Evolutionary conservation across 2,113 vertebrate species (phyloP), one percentile per base, ranked within the genome.

Genomic region (Pandion haliaetus): DNA sequence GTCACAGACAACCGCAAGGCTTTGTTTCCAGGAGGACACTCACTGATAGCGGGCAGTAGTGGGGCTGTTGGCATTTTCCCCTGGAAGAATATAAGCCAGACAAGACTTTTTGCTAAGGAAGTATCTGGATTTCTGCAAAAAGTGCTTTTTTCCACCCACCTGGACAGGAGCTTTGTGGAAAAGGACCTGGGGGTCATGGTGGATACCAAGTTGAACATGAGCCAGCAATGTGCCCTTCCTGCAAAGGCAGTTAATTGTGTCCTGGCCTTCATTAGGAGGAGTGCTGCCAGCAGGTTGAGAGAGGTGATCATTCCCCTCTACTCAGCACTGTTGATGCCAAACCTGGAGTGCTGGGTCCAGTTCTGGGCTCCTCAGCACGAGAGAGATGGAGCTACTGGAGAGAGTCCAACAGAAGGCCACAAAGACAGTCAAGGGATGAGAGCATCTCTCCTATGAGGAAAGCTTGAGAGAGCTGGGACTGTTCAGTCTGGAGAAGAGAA

Each of bases 341-440:
- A 62, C 12, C 13, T 72, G 10, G 4, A 42, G 10, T 26, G 2
- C 14, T 62, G 1, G 0, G 12, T 54, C 20, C 57, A 26, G 18
- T 34, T 77, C n/a, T 82, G 52, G 18, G 16, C 34, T 74, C 26
- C 55, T 61, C 34, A 61, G 19, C n/a, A 71, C 1, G 3, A 45
- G 31, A 76, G 61, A 40, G 3, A 16, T 7, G 9, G 38, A 57
- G 6, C 20, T 58, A 21, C 20, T 32, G 12, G 20, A 44, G 14
- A 55, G 6, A 66, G 40, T 45, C 26, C 57, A 74, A 29, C 32
- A 69, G 57, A 34, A 13, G 61, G 14, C 25, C 45, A 29, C 31
- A 7, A 62, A 74, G 29, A 15, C 11, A 40, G 29, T 17, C 81
- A 77, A n/a, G 21, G 21, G 8, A 57, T 24, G 28, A 40, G 59